Percentiles rank a stretch among this genome's conserved stretches.
Evolutionary conservation across 1,140 invertebrate genomes (phyloP).

Genomic region (Papilio xuthus): DNA sequence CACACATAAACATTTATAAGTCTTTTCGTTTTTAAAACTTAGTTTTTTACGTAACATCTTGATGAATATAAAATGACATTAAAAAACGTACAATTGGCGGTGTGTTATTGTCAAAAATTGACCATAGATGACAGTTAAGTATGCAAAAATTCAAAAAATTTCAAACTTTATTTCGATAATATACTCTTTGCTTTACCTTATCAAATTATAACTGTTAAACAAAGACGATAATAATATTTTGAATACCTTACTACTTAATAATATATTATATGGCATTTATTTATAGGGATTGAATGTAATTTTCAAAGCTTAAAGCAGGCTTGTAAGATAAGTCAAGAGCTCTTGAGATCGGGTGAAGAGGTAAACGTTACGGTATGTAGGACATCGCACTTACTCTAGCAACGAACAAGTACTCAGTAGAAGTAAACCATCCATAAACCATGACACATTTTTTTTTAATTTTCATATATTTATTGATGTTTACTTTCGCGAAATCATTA

Average conservation of each 20-base stretch:
- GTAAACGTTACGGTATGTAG: background rate
- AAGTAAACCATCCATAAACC: background rate
- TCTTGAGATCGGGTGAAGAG: constrained; percentile 6
- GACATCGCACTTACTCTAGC: constrained; percentile 11
- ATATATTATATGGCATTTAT: background rate
- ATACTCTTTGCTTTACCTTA: background rate
- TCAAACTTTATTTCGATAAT: background rate
- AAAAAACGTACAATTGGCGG: background rate
- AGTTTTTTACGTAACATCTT: constrained; percentile 10
- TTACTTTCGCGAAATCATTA: background rate
- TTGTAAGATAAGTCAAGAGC: background rate
- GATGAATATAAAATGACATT: background rate
- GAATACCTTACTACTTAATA: background rate
- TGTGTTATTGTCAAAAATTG: background rate
- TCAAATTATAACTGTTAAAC: background rate
- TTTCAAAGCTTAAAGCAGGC: background rate
- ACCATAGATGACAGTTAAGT: background rate
- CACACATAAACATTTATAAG: constrained; percentile 38
- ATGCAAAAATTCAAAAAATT: background rate
- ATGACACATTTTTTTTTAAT: background rate
- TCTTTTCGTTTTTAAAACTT: background rate
- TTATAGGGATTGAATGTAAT: background rate
- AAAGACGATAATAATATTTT: no score
- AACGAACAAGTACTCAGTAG: background rate
- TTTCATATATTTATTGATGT: background rate